A percentile compares a stretch with the other conserved stretches of the same genome.
phyloP scores from a whole-genome alignment of 2,888 invertebrate species.

The Hoplodrina blanda region DNA sequence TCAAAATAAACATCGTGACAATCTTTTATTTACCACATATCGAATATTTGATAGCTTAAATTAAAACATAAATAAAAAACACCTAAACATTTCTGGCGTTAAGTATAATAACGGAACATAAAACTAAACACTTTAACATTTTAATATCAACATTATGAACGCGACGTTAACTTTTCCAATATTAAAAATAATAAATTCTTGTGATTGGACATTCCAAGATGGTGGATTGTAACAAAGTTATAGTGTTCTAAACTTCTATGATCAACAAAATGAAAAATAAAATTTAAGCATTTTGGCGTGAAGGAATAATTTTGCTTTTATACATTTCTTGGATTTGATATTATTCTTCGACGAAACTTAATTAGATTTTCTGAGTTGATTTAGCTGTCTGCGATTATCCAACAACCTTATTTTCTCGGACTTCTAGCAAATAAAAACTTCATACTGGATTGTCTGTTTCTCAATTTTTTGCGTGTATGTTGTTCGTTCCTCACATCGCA shows the following conservation, averaged over 20 bases:
- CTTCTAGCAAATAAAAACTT: not conserved
- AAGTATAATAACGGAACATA: conserved; percentile 42
- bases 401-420: conserved; percentile 29
- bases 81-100: conserved; percentile 39
- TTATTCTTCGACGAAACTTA: conserved; percentile 33
- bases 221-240: conserved; percentile 42
- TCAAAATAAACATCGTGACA: conserved; percentile 40
- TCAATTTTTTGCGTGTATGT: conserved; percentile 4
- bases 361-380: conserved; percentile 40
- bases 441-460: not conserved
- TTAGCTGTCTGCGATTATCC: conserved; percentile 51
- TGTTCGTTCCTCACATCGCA: conserved; percentile 15
- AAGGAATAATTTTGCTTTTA: conserved; percentile 35
- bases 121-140: conserved; percentile 43
- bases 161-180: conserved; percentile 36
- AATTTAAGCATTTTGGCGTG: conserved; percentile 31
- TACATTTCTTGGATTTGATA: conserved; percentile 41
- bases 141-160: conserved; percentile 40
- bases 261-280: conserved; percentile 49
- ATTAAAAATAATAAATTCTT: conserved; percentile 56
- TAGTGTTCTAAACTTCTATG: conserved; percentile 48
- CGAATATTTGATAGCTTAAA: conserved; percentile 37
- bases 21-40: conserved; percentile 22
- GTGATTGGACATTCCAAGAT: conserved; percentile 43
- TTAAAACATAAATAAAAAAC: conserved; percentile 39